Evolutionary conservation across 2,888 invertebrate genomes (phyloP).

Genomic region (Autographa pulchrina): DNA sequence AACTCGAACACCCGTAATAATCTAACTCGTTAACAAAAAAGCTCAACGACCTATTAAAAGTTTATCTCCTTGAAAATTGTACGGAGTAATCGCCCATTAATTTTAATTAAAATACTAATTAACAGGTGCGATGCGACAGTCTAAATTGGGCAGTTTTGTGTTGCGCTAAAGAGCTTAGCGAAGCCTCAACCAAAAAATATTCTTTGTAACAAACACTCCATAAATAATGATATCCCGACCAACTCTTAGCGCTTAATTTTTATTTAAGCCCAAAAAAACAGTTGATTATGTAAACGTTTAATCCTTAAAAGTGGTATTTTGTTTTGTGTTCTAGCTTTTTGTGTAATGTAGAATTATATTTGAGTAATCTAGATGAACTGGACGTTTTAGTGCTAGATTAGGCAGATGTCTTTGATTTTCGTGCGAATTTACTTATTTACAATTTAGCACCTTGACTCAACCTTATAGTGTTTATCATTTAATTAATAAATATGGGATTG

Average conservation of each 20-base stretch:
- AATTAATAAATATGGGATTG: background rate
- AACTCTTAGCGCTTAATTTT: slow-evolving; percentile 71
- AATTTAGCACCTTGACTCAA: background rate
- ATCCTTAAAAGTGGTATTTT: slow-evolving; percentile 64
- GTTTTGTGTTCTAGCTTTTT: slow-evolving; percentile 48
- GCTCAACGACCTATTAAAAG: slow-evolving; percentile 61
- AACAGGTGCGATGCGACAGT: slow-evolving; percentile 76
- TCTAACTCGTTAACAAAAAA: slow-evolving; percentile 54
- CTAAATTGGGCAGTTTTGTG: slow-evolving; percentile 79
- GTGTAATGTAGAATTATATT: slow-evolving; percentile 55
- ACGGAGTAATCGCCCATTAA: slow-evolving; percentile 83
- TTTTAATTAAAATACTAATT: slow-evolving; percentile 86
- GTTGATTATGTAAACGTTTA: slow-evolving; percentile 77
- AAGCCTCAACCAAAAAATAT: slow-evolving; percentile 73
- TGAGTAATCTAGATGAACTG: slow-evolving; percentile 54
- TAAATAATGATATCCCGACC: slow-evolving; percentile 77
- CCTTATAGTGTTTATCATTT: background rate
- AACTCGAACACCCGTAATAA: slow-evolving; percentile 27
- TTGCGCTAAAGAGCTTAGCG: slow-evolving; percentile 77
- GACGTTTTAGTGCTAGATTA: slow-evolving; percentile 9
- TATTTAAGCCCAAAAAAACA: slow-evolving; percentile 69
- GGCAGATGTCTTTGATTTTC: background rate
- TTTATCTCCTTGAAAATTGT: slow-evolving; percentile 74
- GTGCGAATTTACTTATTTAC: background rate
- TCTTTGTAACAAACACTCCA: slow-evolving; percentile 78